Base-by-base conservation (phyloP, 2,113 vertebrate genomes). In the Cathartes aura region DNA sequence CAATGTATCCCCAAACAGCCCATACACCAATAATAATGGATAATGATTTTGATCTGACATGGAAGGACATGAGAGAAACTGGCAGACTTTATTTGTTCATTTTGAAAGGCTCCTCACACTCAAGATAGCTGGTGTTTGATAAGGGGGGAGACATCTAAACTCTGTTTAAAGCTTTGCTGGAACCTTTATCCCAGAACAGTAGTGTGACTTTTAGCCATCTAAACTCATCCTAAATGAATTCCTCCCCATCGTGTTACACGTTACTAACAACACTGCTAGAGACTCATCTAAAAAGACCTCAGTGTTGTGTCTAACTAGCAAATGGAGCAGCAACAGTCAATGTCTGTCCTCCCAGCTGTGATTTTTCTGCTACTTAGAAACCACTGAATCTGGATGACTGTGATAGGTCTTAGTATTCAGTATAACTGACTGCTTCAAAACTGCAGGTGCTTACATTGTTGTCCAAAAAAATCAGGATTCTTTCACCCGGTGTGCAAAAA, bases 61-160 rank as follows among this genome's bases (percentile, higher is more conserved):
- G 12, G 55, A 66, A 80, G 30, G 20, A 52, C 42, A 22, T n/a
- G 23, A 79, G 11, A 89, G 13, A 72, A 80, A 34, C n/a, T 64
- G 29, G 42, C 4, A 89, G 20, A 56, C 5, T 80, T 74, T 48
- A 48, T 66, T 75, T 9, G 12, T 10, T 67, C 0, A 0, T 55
- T 90, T 66, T 84, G 36, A 71, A 47, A 16, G 78, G 40, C n/a
- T 80, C 60, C 14, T 55, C 56, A 71, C 6, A 20, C 32, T 59
- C 38, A 47, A 30, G 30, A 81, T 34, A 55, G 23, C n/a, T 27
- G 10, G 18, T 83, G 29, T 47, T 60, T 62, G 29, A 23, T 30
- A 56, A 80, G 32, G 5, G 10, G 13, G 1, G 2, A 68, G 13
- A 87, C 36, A 62, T 32, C 10, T 36, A 62, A 80, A 52, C 5